Percentiles rank a stretch among this genome's conserved stretches.
These are phyloP conservation scores for Austrofundulus limnaeus DNA, from an alignment of 2,113 vertebrate genomes.

Conservation along the genomic window DNA sequence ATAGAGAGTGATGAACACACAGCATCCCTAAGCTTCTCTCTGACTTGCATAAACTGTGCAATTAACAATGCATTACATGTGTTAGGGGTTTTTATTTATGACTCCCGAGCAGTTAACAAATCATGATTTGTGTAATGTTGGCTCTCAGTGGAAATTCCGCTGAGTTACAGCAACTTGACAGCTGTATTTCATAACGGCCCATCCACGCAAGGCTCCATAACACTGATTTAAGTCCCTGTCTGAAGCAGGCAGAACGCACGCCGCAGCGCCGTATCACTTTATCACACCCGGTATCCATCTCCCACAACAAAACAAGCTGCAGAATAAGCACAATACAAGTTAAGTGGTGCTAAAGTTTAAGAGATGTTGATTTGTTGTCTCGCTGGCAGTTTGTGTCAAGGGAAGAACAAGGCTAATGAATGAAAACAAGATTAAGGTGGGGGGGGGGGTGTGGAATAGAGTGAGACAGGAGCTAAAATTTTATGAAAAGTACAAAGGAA, in stretches of 20 bases:
- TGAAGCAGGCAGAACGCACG: conserved; percentile 48
- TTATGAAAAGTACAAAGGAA: conserved; percentile 15
- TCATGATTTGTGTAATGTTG: conserved; percentile 65
- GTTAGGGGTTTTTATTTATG: conserved; percentile 67
- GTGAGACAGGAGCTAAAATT: conserved; percentile 22
- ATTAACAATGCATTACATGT: conserved; percentile 71
- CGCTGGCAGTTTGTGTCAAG: conserved; percentile 60
- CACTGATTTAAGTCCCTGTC: conserved; percentile 71
- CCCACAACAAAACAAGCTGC: conserved; percentile 70
- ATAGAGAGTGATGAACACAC: conserved; percentile 49
- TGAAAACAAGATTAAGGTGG: conserved; percentile 48
- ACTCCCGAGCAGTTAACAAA: conserved; percentile 70
- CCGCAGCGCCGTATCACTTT: conserved; percentile 58
- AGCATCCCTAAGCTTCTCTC: conserved; percentile 28
- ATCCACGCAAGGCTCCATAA: conserved; percentile 60
- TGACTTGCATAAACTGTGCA: conserved; percentile 52
- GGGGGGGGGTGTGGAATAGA: conserved; percentile 16
- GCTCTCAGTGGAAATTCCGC: conserved; percentile 59
- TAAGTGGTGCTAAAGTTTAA: conserved; percentile 76
- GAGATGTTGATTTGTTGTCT: conserved; percentile 75
- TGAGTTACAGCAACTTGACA: conserved; percentile 67
- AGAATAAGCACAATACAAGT: conserved; percentile 72
- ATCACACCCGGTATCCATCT: conserved; percentile 68
- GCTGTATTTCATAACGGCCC: conserved; percentile 69
- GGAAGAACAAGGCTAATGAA: conserved; percentile 68